A percentile compares a stretch with the other conserved stretches of the same genome.
phyloP scores from a whole-genome alignment of 2,797 vertebrate species.

The Enteromius viviparus region DNA sequence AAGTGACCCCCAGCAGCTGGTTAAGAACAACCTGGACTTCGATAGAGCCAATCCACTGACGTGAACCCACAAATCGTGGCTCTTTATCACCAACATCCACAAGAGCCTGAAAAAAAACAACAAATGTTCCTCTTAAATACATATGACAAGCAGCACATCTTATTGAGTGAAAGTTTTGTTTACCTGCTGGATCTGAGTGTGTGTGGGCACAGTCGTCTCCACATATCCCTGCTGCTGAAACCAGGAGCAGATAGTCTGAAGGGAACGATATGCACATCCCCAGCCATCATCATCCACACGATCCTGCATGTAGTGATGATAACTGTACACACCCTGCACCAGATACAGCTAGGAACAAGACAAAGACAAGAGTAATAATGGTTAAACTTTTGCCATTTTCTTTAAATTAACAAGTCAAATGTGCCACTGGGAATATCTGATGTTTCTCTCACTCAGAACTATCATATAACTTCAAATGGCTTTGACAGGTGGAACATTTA shows the following conservation, averaged over 20 bases:
- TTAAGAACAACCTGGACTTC: constrained; percentile 91
- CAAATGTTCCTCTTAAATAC: neutral
- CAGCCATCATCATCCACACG: constrained; percentile 90
- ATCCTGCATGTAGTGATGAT: constrained; percentile 98
- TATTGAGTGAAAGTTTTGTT: neutral
- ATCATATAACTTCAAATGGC: neutral
- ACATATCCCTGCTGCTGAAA: constrained; percentile 91
- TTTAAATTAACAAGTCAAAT: neutral
- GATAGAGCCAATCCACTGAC: constrained; percentile 96
- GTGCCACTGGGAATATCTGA: neutral
- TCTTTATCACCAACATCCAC: constrained; percentile 93
- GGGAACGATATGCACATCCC: constrained; percentile 96
- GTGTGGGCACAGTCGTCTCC: constrained; percentile 83
- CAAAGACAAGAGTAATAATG: neutral
- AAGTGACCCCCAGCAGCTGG: constrained; percentile 88
- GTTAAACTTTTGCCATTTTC: neutral
- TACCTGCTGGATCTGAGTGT: constrained; percentile 95
- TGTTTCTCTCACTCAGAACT: neutral
- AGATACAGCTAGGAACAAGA: constrained; percentile 74
- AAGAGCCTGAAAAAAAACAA: constrained; percentile 80
- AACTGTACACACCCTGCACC: constrained; percentile 89
- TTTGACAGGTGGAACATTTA: neutral
- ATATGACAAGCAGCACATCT: neutral
- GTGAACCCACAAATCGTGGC: constrained; percentile 86
- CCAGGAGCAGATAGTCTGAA: constrained; percentile 98